Evolutionary conservation across 2,113 vertebrate genomes (phyloP).

Genomic region (Esox niger): DNA sequence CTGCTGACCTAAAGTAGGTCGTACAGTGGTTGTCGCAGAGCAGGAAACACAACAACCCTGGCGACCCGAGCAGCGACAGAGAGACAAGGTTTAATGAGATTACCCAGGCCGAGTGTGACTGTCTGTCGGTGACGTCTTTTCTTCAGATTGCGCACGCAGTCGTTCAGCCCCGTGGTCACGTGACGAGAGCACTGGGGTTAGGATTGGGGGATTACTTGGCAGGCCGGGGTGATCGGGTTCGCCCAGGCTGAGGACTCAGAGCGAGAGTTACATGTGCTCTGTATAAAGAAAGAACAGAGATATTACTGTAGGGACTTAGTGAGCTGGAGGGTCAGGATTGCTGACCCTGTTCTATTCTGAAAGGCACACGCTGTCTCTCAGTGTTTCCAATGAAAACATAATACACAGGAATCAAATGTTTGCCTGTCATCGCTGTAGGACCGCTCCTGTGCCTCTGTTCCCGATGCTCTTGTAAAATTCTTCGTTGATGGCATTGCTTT

Average conservation of each 20-base stretch:
- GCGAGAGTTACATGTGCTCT: constrained; percentile 24
- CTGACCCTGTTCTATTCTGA: constrained; percentile 19
- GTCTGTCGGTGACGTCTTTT: constrained; percentile 58
- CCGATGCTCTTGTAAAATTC: not conserved
- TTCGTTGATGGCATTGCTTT: not conserved
- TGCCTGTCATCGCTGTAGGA: not conserved
- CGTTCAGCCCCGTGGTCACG: constrained; percentile 53
- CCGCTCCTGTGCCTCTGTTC: not conserved
- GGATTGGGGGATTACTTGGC: constrained; percentile 56
- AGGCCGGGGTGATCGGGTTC: constrained; percentile 61
- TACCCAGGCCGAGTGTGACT: constrained; percentile 57
- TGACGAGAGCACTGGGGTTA: constrained; percentile 58
- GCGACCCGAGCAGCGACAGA: constrained; percentile 56
- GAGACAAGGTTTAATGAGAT: constrained; percentile 67
- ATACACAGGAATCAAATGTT: not conserved
- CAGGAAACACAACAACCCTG: constrained; percentile 45
- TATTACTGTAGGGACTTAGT: not conserved
- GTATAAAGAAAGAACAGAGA: constrained; percentile 40
- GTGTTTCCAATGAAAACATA: not conserved
- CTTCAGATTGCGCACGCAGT: constrained; percentile 43
- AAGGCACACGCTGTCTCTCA: constrained; percentile 23
- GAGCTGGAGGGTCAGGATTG: constrained; percentile 21
- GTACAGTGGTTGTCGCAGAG: constrained; percentile 10
- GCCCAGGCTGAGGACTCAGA: constrained; percentile 26
- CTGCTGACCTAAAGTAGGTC: not conserved